Evolutionary conservation across 2,113 vertebrate genomes (phyloP).

Genomic region (Spilogale gracilis): DNA sequence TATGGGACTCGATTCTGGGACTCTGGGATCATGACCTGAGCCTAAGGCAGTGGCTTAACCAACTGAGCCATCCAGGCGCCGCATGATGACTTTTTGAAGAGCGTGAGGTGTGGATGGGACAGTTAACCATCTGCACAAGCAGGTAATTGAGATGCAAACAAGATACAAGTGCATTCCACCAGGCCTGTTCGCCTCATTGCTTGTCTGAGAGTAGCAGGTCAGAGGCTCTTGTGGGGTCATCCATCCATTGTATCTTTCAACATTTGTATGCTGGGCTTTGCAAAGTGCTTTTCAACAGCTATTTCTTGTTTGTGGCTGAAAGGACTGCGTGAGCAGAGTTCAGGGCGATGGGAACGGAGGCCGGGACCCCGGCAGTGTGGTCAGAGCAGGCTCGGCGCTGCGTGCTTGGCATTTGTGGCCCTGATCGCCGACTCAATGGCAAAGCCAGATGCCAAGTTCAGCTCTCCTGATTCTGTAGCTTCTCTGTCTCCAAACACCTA

Average conservation of each 20-base stretch:
- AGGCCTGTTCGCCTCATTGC: neutral
- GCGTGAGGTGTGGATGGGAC: too few relatives aligned
- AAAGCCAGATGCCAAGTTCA: accelerated
- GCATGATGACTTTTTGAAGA: neutral
- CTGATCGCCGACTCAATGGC: accelerated
- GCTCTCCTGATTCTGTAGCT: neutral
- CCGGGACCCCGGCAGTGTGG: neutral
- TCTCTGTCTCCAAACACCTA: too few relatives aligned
- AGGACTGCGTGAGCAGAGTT: neutral
- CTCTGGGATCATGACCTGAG: too few relatives aligned
- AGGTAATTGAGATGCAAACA: neutral
- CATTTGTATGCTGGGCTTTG: neutral
- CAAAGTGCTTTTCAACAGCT: neutral
- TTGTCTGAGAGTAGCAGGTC: neutral
- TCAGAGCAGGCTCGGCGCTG: accelerated
- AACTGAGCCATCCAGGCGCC: too few relatives aligned
- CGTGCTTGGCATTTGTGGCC: accelerated
- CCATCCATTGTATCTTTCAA: accelerated
- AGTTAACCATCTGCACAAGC: neutral
- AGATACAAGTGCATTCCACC: neutral
- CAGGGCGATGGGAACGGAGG: neutral
- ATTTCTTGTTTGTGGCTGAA: neutral
- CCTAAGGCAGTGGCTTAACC: too few relatives aligned
- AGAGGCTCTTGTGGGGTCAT: neutral
- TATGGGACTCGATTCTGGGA: too few relatives aligned